A percentile compares a stretch with the other conserved stretches of the same genome.
These are phyloP conservation scores for Poecilus cupreus DNA, from an alignment of 2,888 invertebrate genomes.

Conservation along the genomic window DNA sequence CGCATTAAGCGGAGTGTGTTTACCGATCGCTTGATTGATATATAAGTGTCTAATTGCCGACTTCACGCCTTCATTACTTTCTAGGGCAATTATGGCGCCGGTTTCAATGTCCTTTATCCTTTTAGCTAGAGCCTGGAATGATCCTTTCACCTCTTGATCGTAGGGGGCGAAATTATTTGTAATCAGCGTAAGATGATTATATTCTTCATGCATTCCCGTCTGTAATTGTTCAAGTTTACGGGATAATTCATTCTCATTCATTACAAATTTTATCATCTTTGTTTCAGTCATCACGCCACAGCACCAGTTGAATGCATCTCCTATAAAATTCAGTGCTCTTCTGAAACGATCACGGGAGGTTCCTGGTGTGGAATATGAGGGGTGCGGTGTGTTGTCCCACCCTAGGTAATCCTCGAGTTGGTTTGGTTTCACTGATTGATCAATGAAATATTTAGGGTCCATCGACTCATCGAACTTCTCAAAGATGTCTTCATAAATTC, in stretches of 20 bases:
- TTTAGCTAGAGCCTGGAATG: neutral
- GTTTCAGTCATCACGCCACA: constrained; percentile 38
- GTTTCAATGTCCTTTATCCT: too few relatives aligned
- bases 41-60: too few relatives aligned
- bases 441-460: too few relatives aligned
- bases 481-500: too few relatives aligned
- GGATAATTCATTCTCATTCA: neutral
- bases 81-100: neutral
- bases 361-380: neutral
- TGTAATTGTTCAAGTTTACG: neutral
- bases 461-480: neutral
- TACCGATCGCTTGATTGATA: neutral
- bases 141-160: too few relatives aligned
- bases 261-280: constrained; percentile 5
- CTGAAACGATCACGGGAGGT: constrained; percentile 36
- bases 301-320: too few relatives aligned
- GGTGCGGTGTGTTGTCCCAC: neutral
- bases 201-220: too few relatives aligned
- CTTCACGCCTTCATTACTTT: neutral
- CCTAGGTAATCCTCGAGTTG: neutral
- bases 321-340: constrained; percentile 52
- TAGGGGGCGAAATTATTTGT: neutral
- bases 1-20: neutral
- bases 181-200: too few relatives aligned
- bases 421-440: neutral